These are phyloP conservation scores for Catalaphyllia jardinei DNA, from an alignment of 64 coral and sea anemone species.

Conservation along the genomic window DNA sequence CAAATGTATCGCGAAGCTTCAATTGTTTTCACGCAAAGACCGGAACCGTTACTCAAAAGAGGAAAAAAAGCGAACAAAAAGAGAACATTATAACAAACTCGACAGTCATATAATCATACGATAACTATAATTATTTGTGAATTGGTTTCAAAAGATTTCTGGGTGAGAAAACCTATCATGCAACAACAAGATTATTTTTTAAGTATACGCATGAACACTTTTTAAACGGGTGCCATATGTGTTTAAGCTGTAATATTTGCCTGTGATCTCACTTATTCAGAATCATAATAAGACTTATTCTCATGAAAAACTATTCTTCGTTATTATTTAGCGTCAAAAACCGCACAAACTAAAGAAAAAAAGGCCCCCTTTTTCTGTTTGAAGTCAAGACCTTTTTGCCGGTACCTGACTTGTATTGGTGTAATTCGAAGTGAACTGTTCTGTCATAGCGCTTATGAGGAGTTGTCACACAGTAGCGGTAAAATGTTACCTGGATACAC, in stretches of 20 bases:
- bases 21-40: too few species aligned
- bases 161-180: not conserved
- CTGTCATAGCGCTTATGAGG: not conserved
- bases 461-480: not conserved
- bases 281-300: not conserved
- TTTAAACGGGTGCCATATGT: constrained; percentile 10
- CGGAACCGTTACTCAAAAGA: too few species aligned
- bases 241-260: constrained; percentile 15
- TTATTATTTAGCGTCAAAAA: too few species aligned
- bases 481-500: not conserved
- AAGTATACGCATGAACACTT: constrained; percentile 13
- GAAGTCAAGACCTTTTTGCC: too few species aligned
- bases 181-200: not conserved
- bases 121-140: too few species aligned
- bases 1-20: not conserved
- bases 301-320: not conserved
- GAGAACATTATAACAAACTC: too few species aligned
- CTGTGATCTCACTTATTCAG: constrained; percentile 30
- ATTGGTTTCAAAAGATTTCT: too few species aligned
- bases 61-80: too few species aligned
- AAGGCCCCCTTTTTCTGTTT: too few species aligned
- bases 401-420: not conserved
- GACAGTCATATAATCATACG: too few species aligned
- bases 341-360: too few species aligned
- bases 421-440: not conserved